Evolutionary conservation across 1,140 invertebrate genomes (phyloP).

Genomic region (Meteorus sp.): DNA sequence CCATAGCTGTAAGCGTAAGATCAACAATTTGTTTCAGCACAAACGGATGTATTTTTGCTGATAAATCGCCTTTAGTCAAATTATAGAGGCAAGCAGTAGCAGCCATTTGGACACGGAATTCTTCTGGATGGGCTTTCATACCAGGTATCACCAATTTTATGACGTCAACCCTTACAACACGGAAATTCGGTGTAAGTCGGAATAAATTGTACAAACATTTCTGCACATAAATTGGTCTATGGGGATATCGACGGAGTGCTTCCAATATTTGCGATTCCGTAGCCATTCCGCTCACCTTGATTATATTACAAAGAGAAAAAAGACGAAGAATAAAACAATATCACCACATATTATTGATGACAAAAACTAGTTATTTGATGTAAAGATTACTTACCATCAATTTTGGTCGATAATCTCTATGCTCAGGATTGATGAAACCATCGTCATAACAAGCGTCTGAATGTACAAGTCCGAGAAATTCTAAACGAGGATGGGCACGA

Average conservation of each 20-base stretch:
- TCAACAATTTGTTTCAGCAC: constrained; percentile 70
- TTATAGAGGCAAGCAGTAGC: constrained; percentile 83
- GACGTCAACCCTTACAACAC: constrained; percentile 67
- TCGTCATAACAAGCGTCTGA: constrained; percentile 65
- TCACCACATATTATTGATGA: too few relatives aligned
- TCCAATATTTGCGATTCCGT: constrained; percentile 68
- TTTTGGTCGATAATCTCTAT: constrained; percentile 54
- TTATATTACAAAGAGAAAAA: constrained; percentile 30
- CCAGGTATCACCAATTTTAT: constrained; percentile 71
- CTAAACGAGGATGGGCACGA: constrained; percentile 57
- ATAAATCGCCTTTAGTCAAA: constrained; percentile 71
- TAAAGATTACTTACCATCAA: constrained; percentile 51
- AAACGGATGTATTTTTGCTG: constrained; percentile 69
- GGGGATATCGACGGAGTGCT: constrained; percentile 66
- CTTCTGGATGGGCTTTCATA: constrained; percentile 70
- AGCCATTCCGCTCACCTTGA: constrained; percentile 69
- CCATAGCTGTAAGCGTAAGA: constrained; percentile 73
- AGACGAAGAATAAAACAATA: too few relatives aligned
- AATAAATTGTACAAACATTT: constrained; percentile 76
- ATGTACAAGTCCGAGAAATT: constrained; percentile 68
- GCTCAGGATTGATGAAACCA: constrained; percentile 59
- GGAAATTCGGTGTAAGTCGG: constrained; percentile 65
- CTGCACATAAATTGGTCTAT: constrained; percentile 68
- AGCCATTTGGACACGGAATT: constrained; percentile 76
- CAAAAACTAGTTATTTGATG: not conserved